These are phyloP conservation scores for Agriotes lineatus DNA, from an alignment of 2,888 invertebrate species.

Conservation along the genomic window DNA sequence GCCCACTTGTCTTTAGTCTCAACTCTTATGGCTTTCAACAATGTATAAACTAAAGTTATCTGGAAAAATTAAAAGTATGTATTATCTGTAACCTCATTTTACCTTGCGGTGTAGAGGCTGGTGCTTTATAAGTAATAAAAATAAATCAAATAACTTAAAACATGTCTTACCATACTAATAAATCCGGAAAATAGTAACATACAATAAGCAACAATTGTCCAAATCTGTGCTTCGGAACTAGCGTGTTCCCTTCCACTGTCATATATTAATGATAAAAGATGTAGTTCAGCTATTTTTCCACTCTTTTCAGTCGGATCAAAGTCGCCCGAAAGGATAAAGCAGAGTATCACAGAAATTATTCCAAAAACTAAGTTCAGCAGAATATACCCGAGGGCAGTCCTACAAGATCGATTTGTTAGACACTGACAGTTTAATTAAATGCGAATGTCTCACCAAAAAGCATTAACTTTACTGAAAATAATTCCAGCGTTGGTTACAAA, in stretches of 20 bases:
- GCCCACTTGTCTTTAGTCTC: slow-evolving; percentile 65
- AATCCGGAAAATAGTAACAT: slow-evolving; percentile 72
- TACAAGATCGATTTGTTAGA: slow-evolving; percentile 59
- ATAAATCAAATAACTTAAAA: no score
- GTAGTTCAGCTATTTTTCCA: slow-evolving; percentile 70
- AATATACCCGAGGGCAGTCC: slow-evolving; percentile 72
- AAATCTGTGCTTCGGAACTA: slow-evolving; percentile 66
- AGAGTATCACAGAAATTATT: slow-evolving; percentile 71
- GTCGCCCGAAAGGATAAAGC: slow-evolving; percentile 67
- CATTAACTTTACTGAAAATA: slow-evolving; percentile 74
- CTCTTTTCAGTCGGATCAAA: slow-evolving; percentile 52
- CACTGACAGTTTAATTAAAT: not conserved
- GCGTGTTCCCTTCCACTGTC: slow-evolving; percentile 68
- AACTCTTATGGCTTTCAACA: slow-evolving; percentile 65
- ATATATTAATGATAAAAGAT: slow-evolving; percentile 73
- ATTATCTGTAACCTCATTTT: no score
- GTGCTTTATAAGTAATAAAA: no score
- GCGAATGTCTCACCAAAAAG: slow-evolving; percentile 73
- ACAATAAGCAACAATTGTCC: slow-evolving; percentile 71
- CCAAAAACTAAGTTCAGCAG: slow-evolving; percentile 71
- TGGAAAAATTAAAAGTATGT: slow-evolving; percentile 46
- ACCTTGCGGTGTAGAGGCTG: no score
- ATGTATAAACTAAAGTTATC: slow-evolving; percentile 66
- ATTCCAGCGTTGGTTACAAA: slow-evolving; percentile 75
- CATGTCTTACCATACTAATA: slow-evolving; percentile 72